Percentiles rank a stretch among this genome's conserved stretches.
Evolutionary conservation across 2,113 vertebrate species (phyloP).

Genomic region (human): DNA sequence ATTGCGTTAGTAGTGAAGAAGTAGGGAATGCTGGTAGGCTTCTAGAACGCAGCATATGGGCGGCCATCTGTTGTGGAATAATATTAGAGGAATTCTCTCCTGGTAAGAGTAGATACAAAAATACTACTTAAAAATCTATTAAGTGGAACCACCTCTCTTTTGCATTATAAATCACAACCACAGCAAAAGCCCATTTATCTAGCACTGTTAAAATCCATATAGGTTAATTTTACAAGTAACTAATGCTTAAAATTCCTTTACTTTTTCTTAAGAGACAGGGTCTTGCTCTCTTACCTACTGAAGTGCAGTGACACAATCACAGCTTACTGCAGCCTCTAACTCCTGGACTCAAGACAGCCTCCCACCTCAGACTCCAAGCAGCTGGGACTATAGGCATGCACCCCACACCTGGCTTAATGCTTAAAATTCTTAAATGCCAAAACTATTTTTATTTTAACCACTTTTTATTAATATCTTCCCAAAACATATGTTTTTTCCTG

Average conservation of each 20-base stretch:
- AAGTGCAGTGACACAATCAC: too few relatives aligned
- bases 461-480: constrained; percentile 36
- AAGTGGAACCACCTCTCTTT: background rate
- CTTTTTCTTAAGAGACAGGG: too few relatives aligned
- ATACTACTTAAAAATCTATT: constrained; percentile 13
- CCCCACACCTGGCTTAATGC: too few relatives aligned
- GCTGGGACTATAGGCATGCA: too few relatives aligned
- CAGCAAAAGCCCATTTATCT: background rate
- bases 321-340: too few relatives aligned
- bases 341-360: too few relatives aligned
- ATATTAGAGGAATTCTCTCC: constrained; percentile 52
- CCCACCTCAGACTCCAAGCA: too few relatives aligned
- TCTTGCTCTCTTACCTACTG: too few relatives aligned
- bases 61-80: background rate
- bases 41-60: constrained; percentile 85
- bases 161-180: background rate
- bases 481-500: background rate
- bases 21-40: constrained; percentile 87
- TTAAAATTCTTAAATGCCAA: background rate
- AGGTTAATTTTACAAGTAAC: background rate
- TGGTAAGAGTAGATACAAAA: constrained; percentile 61
- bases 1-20: constrained; percentile 81
- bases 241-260: background rate
- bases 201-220: background rate
- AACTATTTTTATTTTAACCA: constrained; percentile 30